These are phyloP conservation scores for Stichopus horrens DNA, from an alignment of 53 echinoderm and acorn worm genomes.

Conservation along the genomic window DNA sequence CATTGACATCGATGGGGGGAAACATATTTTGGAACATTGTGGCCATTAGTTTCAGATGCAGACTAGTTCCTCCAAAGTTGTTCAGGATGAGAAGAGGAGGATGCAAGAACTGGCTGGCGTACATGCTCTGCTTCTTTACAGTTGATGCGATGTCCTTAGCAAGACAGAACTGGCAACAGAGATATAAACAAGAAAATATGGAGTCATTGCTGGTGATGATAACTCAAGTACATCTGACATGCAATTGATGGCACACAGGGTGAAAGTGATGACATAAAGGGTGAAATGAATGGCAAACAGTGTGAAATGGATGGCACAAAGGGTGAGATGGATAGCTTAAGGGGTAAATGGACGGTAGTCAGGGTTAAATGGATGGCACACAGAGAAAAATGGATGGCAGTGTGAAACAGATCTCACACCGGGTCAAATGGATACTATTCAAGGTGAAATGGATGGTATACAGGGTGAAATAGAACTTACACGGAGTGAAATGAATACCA, in stretches of 20 bases:
- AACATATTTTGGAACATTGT: conserved; percentile 99
- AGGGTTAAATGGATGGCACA: too few relatives aligned
- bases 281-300: neutral
- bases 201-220: neutral
- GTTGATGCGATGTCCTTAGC: conserved; percentile 77
- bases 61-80: conserved; percentile 84
- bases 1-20: conserved; percentile 92
- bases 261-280: neutral
- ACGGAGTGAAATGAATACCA: too few relatives aligned
- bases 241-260: too few relatives aligned
- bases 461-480: too few relatives aligned
- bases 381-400: too few relatives aligned
- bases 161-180: conserved; percentile 64
- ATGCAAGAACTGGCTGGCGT: conserved; percentile 80
- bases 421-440: too few relatives aligned
- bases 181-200: neutral
- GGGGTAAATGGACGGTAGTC: too few relatives aligned
- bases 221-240: too few relatives aligned
- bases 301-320: too few relatives aligned
- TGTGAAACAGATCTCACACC: too few relatives aligned
- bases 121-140: conserved; percentile 87
- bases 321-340: too few relatives aligned
- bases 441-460: too few relatives aligned
- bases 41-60: conserved; percentile 80
- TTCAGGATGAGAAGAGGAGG: conserved; percentile 92